Conservation (phyloP, 1,140 invertebrate genomes). For the Druon quercuslanigerum region DNA sequence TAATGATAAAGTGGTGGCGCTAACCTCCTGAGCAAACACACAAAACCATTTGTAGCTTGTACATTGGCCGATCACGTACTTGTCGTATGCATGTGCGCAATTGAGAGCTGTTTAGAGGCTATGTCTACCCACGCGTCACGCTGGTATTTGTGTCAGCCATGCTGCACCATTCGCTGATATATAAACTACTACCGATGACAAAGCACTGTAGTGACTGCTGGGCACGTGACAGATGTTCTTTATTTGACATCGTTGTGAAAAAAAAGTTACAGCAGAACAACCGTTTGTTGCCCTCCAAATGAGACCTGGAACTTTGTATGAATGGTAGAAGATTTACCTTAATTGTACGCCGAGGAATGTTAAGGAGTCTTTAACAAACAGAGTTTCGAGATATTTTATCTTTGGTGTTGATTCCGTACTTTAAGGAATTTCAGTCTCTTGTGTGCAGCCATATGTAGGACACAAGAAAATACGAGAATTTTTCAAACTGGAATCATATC, state of each 20-base stretch:
- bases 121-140: constrained; percentile 1
- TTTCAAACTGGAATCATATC: not conserved
- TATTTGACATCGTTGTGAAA: constrained; percentile 4
- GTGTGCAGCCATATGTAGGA: not conserved
- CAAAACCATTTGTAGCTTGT: not conserved
- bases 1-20: constrained; percentile 25
- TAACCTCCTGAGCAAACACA: constrained; percentile 11
- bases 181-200: constrained; percentile 12
- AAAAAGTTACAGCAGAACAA: not conserved
- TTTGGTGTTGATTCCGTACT: not conserved
- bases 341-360: not conserved
- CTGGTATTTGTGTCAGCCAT: constrained; percentile 26
- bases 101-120: not conserved
- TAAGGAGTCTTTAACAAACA: not conserved
- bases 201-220: constrained; percentile 20
- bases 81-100: not conserved
- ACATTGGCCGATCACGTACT: not conserved
- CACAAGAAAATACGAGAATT: not conserved
- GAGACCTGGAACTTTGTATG: not conserved
- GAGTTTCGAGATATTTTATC: not conserved
- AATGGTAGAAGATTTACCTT: constrained; percentile 3
- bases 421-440: not conserved
- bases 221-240: constrained; percentile 8
- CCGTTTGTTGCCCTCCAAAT: not conserved
- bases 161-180: constrained; percentile 13